phyloP scores from a whole-genome alignment of 2,113 vertebrate genomes.

The Aythya baeri region DNA sequence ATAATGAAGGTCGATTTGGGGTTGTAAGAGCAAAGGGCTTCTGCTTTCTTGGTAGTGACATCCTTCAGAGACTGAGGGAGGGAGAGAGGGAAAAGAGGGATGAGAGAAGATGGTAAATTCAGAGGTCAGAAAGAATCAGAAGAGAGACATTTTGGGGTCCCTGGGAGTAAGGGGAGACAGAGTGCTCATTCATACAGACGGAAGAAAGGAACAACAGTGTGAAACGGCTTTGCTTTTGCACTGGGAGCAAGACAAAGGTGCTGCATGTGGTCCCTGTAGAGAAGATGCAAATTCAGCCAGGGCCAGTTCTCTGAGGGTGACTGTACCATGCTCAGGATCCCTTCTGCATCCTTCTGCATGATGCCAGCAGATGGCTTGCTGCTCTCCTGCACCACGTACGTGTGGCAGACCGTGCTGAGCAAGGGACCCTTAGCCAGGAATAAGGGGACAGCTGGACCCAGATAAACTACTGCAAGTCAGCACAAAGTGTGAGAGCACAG shows the following conservation, averaged over 20 bases:
- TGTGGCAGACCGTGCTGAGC: neutral
- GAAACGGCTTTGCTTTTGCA: neutral
- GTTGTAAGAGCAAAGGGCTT: neutral
- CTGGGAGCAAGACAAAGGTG: neutral
- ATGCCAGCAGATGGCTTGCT: neutral
- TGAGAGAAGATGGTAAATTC: neutral
- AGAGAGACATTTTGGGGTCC: neutral
- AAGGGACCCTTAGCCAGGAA: neutral
- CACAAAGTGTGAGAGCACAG: neutral
- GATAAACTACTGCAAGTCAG: too few relatives aligned
- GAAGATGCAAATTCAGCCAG: neutral
- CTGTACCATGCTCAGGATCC: neutral
- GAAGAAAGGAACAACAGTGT: neutral
- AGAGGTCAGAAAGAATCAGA: neutral
- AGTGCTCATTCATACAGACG: neutral
- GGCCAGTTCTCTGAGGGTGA: neutral
- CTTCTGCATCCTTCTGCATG: rapidly evolving
- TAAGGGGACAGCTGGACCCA: neutral
- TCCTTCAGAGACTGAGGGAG: neutral
- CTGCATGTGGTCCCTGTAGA: rapidly evolving
- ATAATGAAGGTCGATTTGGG: rapidly evolving
- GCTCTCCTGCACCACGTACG: rapidly evolving
- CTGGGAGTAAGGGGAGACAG: rapidly evolving
- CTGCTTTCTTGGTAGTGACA: neutral
- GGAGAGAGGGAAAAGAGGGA: neutral